Percentiles rank a stretch among this genome's conserved stretches.
Conservation (phyloP, 2,888 invertebrate species). For the Ochropleura leucogaster region DNA sequence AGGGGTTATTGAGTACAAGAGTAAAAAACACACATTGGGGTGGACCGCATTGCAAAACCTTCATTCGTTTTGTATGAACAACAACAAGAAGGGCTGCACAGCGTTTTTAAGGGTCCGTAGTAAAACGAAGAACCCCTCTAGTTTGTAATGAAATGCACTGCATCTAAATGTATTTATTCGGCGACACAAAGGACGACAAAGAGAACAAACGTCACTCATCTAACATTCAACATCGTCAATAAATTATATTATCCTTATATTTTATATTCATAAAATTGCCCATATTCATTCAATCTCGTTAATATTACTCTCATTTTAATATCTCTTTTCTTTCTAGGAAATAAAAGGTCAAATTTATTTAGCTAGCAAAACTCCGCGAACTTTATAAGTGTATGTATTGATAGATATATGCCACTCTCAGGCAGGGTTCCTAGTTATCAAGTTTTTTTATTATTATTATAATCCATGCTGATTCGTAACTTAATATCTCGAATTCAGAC, state of each 20-base stretch:
- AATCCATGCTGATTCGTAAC: not conserved
- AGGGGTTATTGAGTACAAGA: conserved; percentile 24
- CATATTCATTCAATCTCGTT: conserved; percentile 17
- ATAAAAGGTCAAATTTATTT: not conserved
- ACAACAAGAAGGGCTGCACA: no score
- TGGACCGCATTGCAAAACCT: not conserved
- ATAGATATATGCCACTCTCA: not conserved
- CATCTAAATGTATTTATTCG: conserved; percentile 2
- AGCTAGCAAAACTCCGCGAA: not conserved
- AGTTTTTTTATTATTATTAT: not conserved
- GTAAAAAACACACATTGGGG: not conserved
- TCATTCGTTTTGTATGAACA: conserved; percentile 1
- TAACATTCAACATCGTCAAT: not conserved
- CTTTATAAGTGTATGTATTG: not conserved
- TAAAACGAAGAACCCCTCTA: not conserved
- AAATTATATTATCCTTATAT: not conserved
- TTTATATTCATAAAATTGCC: not conserved
- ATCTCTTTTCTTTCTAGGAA: not conserved
- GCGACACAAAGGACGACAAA: not conserved
- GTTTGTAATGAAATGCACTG: not conserved
- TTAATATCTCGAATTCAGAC: not conserved
- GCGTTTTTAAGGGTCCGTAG: not conserved
- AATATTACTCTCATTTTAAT: not conserved
- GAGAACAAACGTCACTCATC: conserved; percentile 20
- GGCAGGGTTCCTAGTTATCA: not conserved